Percentiles rank a stretch among this genome's conserved stretches.
Evolutionary conservation across 1,140 invertebrate genomes (phyloP).

Genomic region (Wasmannia auropunctata): DNA sequence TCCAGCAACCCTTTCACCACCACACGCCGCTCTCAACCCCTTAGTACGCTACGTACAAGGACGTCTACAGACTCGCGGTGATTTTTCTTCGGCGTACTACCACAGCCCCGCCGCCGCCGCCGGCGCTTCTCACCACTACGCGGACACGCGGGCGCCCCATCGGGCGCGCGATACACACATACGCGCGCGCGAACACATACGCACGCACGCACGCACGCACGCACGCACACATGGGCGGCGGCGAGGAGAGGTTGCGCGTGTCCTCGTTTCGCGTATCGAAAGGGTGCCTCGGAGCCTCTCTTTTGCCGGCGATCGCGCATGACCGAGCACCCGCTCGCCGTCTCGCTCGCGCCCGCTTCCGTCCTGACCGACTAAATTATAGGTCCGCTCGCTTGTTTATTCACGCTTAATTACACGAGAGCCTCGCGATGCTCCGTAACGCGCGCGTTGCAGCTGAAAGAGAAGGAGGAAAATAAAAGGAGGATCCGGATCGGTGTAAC

Average conservation of each 20-base stretch:
- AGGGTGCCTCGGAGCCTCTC: slow-evolving; percentile 70
- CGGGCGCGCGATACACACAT: slow-evolving; percentile 44
- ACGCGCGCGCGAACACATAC: too few relatives aligned
- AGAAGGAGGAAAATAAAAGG: neutral
- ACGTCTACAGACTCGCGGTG: slow-evolving; percentile 71
- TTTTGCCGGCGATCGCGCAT: slow-evolving; percentile 80
- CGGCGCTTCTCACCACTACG: slow-evolving; percentile 73
- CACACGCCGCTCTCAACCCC: slow-evolving; percentile 75
- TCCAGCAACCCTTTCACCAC: slow-evolving; percentile 83
- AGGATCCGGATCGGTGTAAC: neutral
- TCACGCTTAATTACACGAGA: slow-evolving; percentile 59
- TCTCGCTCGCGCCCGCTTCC: slow-evolving; percentile 74
- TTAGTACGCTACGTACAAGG: slow-evolving; percentile 76
- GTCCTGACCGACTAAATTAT: slow-evolving; percentile 59
- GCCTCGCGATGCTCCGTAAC: slow-evolving; percentile 21
- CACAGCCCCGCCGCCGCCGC: slow-evolving; percentile 29
- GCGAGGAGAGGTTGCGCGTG: slow-evolving; percentile 60
- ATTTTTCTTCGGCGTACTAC: slow-evolving; percentile 82
- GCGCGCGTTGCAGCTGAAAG: neutral
- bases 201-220: too few relatives aligned
- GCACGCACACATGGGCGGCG: too few relatives aligned
- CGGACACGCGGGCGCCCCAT: slow-evolving; percentile 60
- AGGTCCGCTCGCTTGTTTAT: slow-evolving; percentile 56
- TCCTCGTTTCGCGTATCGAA: slow-evolving; percentile 76
- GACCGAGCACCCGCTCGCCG: slow-evolving; percentile 77